Evolutionary conservation across 2,888 invertebrate species (phyloP).

Genomic region (Rhagonycha lutea): DNA sequence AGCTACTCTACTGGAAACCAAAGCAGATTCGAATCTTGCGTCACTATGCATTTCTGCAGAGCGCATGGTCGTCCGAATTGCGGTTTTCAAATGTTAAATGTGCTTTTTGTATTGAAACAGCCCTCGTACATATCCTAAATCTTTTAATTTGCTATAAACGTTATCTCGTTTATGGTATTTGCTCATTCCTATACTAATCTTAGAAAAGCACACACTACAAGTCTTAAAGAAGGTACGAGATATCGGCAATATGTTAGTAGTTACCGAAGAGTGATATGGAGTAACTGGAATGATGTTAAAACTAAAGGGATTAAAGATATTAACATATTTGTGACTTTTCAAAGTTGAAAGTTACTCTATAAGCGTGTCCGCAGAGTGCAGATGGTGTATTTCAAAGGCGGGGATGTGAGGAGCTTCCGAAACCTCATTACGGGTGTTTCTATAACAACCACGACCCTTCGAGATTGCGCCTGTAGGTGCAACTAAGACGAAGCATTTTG

Average conservation of each 20-base stretch:
- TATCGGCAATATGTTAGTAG: background rate
- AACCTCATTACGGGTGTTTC: conserved; percentile 48
- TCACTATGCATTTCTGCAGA: no score
- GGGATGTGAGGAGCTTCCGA: conserved; percentile 36
- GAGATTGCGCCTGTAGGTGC: conserved; percentile 39
- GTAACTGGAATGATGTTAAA: conserved; percentile 12
- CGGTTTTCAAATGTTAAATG: no score
- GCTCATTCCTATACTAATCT: conserved; percentile 12
- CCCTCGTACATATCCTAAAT: background rate
- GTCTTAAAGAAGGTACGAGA: background rate
- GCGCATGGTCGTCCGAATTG: no score
- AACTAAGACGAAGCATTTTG: conserved; percentile 32
- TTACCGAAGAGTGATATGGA: background rate
- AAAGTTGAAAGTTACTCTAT: conserved; percentile 33
- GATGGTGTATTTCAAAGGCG: conserved; percentile 38
- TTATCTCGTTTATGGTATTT: background rate
- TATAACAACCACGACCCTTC: conserved; percentile 47
- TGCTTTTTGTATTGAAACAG: background rate
- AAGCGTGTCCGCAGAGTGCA: conserved; percentile 36
- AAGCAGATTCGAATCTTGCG: background rate
- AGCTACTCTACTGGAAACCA: no score
- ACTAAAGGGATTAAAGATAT: conserved; percentile 21
- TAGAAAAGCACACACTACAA: background rate
- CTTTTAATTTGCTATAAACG: conserved; percentile 16
- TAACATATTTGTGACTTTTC: conserved; percentile 38